Evolutionary conservation across 2,888 invertebrate genomes (phyloP), one percentile per base, ranked within the genome.

Genomic region (Maniola hyperantus): DNA sequence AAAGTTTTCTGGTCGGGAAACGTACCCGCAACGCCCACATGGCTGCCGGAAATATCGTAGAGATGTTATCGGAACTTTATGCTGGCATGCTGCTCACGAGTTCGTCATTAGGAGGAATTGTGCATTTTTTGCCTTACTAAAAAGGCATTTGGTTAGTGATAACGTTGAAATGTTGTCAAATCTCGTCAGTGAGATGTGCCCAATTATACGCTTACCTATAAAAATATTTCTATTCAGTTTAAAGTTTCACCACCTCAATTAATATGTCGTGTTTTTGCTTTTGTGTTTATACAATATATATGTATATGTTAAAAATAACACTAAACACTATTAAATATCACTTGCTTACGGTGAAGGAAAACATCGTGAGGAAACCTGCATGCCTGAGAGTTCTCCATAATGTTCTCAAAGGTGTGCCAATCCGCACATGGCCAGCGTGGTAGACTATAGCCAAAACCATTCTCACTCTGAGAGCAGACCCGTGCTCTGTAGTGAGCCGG

Each of bases 91-190:
- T 74, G 81, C 74, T 79, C 91, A 91, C 91, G 91, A 90, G 83
- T 91, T 82, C 78, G 87, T 85, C 91, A 89, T 91, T 90, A 91
- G 85, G 80, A 79, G 75, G 81, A 85, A 82, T 83, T 89, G 82
- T 85, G 75, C 82, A 82, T 84, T 87, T 87, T 85, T 87, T 81
- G 76, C 80, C 73, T 79, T 77, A 81, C 79, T 71, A 78, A 83
- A 83, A 83, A 85, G 84, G 84, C 84, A 86, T 84, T 62, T 53
- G 13, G 39, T 83, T 83, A 75, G 78, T 79, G 84, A 87, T 86
- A 88, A 84, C 77, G 81, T 80, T 79, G 73, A 79, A 79, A 79
- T 81, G 80, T 80, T 68, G 66, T 71, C 63, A 58, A 66, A 63
- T 63, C 63, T 63, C 50, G 44, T 44, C 44, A 15, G 44, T 44